These are phyloP conservation scores for Mongoloraphidia duomilia DNA, from an alignment of 2,888 invertebrate species.

Conservation along the genomic window DNA sequence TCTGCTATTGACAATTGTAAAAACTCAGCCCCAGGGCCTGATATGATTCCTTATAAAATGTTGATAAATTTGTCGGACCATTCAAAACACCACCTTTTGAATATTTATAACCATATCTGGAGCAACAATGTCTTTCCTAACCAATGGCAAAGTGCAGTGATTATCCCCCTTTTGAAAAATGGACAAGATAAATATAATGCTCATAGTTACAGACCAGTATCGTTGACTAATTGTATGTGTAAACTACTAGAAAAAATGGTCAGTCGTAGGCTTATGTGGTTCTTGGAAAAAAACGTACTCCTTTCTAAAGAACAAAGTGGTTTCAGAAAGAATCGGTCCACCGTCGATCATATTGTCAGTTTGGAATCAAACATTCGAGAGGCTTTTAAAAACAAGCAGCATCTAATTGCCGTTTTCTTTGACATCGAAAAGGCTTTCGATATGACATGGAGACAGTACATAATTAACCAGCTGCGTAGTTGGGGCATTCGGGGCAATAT, in stretches of 20 bases:
- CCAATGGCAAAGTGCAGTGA: conserved; percentile 2
- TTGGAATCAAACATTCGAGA: conserved; percentile 9
- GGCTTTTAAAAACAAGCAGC: conserved; percentile 9
- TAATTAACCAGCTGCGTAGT: conserved; percentile 7
- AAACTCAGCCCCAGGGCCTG: conserved; percentile 3
- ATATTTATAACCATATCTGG: conserved; percentile 6
- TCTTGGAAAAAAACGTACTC: conserved; percentile 10
- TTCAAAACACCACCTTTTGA: background rate
- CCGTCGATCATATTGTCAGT: conserved; percentile 10
- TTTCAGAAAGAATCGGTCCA: conserved; percentile 9
- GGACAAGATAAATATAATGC: background rate
- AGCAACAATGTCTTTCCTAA: background rate
- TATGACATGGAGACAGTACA: conserved; percentile 9
- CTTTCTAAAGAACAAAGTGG: conserved; percentile 10
- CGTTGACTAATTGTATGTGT: conserved; percentile 3
- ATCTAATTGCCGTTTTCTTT: conserved; percentile 9
- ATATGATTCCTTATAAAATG: conserved; percentile 2
- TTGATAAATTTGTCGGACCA: conserved; percentile 1
- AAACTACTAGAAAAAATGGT: conserved; percentile 6
- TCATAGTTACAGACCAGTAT: conserved; percentile 1
- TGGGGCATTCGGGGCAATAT: background rate
- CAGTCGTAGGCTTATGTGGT: conserved; percentile 1
- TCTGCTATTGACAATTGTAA: background rate
- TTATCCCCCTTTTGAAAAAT: conserved; percentile 1
- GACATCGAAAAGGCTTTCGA: conserved; percentile 15